phyloP scores from a whole-genome alignment of 30 jellyfish, hydroid and myxozoan species.

The Cassiopea andromeda region DNA sequence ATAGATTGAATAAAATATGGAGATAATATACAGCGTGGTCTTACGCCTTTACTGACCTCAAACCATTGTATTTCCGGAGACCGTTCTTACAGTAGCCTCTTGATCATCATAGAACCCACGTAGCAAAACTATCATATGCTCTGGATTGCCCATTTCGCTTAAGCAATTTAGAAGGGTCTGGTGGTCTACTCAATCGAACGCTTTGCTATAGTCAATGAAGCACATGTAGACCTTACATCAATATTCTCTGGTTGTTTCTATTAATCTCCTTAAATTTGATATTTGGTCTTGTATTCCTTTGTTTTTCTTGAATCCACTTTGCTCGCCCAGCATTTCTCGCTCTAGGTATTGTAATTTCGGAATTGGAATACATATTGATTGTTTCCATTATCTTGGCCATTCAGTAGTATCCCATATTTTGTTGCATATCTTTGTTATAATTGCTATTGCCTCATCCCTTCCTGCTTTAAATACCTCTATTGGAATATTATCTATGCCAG shows the following conservation, averaged over 20 bases:
- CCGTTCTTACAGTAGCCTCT: conserved; percentile 7
- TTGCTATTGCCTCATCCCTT: conserved; percentile 42
- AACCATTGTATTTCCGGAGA: conserved; percentile 9
- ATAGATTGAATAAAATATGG: background rate
- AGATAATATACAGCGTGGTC: conserved; percentile 23
- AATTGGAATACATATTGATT: conserved; percentile 25
- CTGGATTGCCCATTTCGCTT: conserved; percentile 45
- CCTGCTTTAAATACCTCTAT: conserved; percentile 28
- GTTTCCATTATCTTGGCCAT: conserved; percentile 51
- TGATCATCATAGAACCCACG: background rate
- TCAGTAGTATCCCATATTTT: conserved; percentile 37
- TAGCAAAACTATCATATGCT: conserved; percentile 28
- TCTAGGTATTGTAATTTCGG: conserved; percentile 1
- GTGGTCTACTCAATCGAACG: conserved; percentile 35
- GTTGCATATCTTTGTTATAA: conserved; percentile 37
- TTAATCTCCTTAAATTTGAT: conserved; percentile 1
- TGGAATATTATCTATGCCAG: conserved; percentile 34
- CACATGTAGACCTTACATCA: background rate
- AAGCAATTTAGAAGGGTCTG: conserved; percentile 19
- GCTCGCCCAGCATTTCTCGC: background rate
- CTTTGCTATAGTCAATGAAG: conserved; percentile 15
- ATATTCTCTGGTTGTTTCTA: conserved; percentile 36
- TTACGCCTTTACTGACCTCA: conserved; percentile 21
- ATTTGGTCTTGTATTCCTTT: conserved; percentile 12
- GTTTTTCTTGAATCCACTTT: conserved; percentile 28